These are phyloP conservation scores for Wasmannia auropunctata DNA, from an alignment of 1,140 invertebrate genomes.

Conservation along the genomic window DNA sequence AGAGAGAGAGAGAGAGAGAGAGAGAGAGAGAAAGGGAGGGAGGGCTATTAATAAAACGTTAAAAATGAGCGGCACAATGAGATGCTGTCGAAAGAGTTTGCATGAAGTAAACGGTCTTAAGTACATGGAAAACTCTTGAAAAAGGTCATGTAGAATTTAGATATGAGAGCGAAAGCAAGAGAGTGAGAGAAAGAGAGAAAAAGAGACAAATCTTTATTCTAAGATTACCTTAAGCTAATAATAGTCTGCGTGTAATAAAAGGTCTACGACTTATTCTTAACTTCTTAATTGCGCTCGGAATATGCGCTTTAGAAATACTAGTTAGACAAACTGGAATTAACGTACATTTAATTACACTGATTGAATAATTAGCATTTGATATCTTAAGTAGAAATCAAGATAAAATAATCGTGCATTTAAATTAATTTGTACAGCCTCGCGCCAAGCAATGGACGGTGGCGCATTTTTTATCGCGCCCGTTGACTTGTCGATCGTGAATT, in stretches of 20 bases:
- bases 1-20: conserved; percentile 2
- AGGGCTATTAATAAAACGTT: conserved; percentile 24
- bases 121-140: background rate
- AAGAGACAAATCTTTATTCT: background rate
- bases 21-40: background rate
- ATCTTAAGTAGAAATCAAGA: background rate
- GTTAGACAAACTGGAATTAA: background rate
- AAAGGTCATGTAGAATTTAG: background rate
- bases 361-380: conserved; percentile 1
- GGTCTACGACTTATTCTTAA: background rate
- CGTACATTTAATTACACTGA: background rate
- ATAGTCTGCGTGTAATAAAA: background rate
- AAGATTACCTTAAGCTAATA: background rate
- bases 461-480: conserved; percentile 44
- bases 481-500: conserved; percentile 32
- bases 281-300: background rate
- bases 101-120: conserved; percentile 21
- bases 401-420: background rate
- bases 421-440: background rate
- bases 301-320: background rate
- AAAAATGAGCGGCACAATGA: conserved; percentile 12
- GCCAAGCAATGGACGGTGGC: background rate
- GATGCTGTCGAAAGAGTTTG: conserved; percentile 10
- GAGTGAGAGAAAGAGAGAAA: background rate
- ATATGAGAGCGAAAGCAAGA: too few species aligned